Evolutionary conservation across 1,140 invertebrate species (phyloP).

Genomic region (Drosophila virilis): DNA sequence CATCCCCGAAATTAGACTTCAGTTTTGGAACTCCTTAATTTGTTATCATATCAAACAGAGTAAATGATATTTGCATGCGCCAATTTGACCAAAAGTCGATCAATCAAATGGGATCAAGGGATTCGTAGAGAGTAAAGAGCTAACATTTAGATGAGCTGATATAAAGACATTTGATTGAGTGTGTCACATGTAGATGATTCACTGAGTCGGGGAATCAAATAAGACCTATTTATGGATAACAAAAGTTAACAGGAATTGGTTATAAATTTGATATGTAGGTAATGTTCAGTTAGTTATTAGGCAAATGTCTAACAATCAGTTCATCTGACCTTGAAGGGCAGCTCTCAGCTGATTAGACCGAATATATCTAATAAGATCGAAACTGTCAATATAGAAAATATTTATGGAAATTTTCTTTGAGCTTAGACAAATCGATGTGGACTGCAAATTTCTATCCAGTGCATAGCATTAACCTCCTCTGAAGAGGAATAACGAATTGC

Average conservation of each 20-base stretch:
- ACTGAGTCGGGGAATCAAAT: not conserved
- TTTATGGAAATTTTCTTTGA: not conserved
- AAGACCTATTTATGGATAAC: not conserved
- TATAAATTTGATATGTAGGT: not conserved
- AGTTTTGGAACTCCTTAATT: slow-evolving; percentile 44
- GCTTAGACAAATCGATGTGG: slow-evolving; percentile 17
- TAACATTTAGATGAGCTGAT: not conserved
- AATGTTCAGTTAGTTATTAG: not conserved
- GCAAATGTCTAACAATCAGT: too few species aligned
- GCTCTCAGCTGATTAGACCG: not conserved
- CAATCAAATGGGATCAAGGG: slow-evolving; percentile 17
- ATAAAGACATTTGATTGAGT: slow-evolving; percentile 35
- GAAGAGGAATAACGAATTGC: not conserved
- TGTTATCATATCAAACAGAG: slow-evolving; percentile 66
- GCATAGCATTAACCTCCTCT: not conserved
- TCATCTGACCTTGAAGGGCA: not conserved
- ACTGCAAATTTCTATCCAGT: not conserved
- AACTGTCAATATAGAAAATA: not conserved
- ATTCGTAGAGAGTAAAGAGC: not conserved
- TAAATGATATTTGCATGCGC: slow-evolving; percentile 37
- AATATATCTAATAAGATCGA: slow-evolving; percentile 12
- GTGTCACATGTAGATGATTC: slow-evolving; percentile 18
- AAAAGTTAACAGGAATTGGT: not conserved
- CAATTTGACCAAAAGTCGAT: slow-evolving; percentile 22
- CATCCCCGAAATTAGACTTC: slow-evolving; percentile 78